Percentiles rank a stretch among this genome's conserved stretches.
phyloP scores from a whole-genome alignment of 2,113 vertebrate species.

The Cisticola juncidis region DNA sequence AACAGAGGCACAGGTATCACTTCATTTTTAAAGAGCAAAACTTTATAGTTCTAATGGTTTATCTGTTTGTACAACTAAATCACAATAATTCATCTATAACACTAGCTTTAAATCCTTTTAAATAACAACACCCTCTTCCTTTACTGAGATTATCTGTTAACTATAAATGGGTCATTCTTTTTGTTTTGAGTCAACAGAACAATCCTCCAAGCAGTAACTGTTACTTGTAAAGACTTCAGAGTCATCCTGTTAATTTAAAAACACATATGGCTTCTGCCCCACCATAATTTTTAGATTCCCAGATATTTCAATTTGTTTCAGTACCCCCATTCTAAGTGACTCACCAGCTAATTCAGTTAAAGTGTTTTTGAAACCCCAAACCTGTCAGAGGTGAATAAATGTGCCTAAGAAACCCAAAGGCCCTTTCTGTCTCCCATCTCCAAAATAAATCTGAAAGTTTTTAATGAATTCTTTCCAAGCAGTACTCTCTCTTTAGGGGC shows the following conservation, averaged over 20 bases:
- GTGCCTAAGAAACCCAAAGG: neutral
- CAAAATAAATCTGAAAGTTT: conserved; percentile 32
- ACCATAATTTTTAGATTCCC: conserved; percentile 13
- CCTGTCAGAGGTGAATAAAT: neutral
- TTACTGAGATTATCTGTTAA: conserved; percentile 20
- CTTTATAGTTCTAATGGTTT: neutral
- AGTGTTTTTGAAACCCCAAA: neutral
- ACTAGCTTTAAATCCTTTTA: neutral
- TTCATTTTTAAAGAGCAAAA: neutral
- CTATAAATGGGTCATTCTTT: neutral
- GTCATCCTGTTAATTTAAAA: conserved; percentile 46
- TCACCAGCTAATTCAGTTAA: conserved; percentile 30
- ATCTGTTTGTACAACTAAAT: neutral
- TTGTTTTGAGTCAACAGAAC: conserved; percentile 28
- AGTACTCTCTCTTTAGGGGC: neutral
- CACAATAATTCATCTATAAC: neutral
- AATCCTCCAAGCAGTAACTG: conserved; percentile 12
- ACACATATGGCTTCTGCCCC: neutral
- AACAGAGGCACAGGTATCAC: neutral
- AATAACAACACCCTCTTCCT: neutral
- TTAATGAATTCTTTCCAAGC: conserved; percentile 18
- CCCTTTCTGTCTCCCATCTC: neutral
- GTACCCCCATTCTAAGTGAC: neutral
- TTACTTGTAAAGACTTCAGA: conserved; percentile 17
- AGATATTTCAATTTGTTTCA: conserved; percentile 21